Percentiles rank a stretch among this genome's conserved stretches.
Conservation (phyloP, 2,797 vertebrate genomes). For the Pseudomugil tenellus region DNA sequence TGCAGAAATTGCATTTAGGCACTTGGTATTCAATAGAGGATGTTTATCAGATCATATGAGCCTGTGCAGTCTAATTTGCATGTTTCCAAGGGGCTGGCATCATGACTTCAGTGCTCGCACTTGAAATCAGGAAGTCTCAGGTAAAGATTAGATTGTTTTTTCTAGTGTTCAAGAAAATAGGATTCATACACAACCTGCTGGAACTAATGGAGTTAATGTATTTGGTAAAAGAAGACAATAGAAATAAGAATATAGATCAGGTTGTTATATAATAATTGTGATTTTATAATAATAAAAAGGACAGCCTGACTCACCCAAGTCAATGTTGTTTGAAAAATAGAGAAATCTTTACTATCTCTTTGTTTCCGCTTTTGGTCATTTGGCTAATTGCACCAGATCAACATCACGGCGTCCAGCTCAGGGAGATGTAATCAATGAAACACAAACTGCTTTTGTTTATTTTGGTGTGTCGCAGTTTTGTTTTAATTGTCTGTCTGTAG, state of each 20-base stretch:
- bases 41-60: constrained; percentile 77
- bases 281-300: constrained; percentile 6
- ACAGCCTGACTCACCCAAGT: neutral
- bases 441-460: constrained; percentile 10
- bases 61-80: constrained; percentile 74
- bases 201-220: constrained; percentile 36
- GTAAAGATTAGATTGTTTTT: constrained; percentile 57
- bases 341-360: constrained; percentile 6
- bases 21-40: constrained; percentile 73
- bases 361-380: neutral
- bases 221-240: constrained; percentile 26
- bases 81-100: constrained; percentile 58
- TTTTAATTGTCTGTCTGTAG: neutral
- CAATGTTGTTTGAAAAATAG: neutral
- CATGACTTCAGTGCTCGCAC: constrained; percentile 57
- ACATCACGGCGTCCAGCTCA: constrained; percentile 10
- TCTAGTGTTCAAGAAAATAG: constrained; percentile 60
- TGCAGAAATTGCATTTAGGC: constrained; percentile 71
- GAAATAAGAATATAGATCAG: constrained; percentile 28
- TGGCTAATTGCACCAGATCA: constrained; percentile 10
- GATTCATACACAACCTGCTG: constrained; percentile 58
- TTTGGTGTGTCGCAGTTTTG: neutral
- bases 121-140: constrained; percentile 54
- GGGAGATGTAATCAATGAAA: constrained; percentile 23
- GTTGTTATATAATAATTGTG: constrained; percentile 17